A percentile compares a stretch with the other conserved stretches of the same genome.
Evolutionary conservation across 1,140 invertebrate genomes (phyloP).

Genomic region (Agraylea sexmaculata): DNA sequence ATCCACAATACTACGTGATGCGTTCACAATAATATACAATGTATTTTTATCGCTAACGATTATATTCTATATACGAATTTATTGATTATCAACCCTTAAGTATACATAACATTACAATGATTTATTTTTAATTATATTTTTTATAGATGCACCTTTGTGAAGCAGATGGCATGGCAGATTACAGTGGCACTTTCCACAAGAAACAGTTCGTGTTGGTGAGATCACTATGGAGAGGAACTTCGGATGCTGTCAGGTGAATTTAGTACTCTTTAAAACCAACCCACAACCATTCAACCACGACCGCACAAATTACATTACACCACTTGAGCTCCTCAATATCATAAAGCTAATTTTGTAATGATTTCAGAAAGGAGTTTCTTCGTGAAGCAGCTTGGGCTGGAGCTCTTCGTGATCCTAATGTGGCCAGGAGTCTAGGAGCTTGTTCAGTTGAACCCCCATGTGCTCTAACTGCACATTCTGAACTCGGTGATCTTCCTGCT

Average conservation of each 20-base stretch:
- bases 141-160: slow-evolving; percentile 61
- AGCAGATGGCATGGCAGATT: slow-evolving; percentile 56
- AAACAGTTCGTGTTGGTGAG: slow-evolving; percentile 61
- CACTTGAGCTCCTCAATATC: no score
- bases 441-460: slow-evolving; percentile 75
- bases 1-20: no score
- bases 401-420: slow-evolving; percentile 67
- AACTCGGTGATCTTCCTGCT: slow-evolving; percentile 70
- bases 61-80: no score
- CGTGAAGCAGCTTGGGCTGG: slow-evolving; percentile 74
- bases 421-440: slow-evolving; percentile 70
- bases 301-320: no score
- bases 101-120: not conserved
- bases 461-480: slow-evolving; percentile 76
- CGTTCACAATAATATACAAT: no score
- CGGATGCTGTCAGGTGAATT: slow-evolving; percentile 52
- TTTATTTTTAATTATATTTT: slow-evolving; percentile 11
- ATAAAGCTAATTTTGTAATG: slow-evolving; percentile 1
- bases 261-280: no score
- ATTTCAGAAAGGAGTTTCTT: slow-evolving; percentile 67
- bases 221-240: slow-evolving; percentile 56
- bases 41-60: no score
- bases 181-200: slow-evolving; percentile 45
- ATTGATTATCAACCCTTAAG: no score
- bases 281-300: no score